phyloP scores from a whole-genome alignment of 2,888 invertebrate species.

The Timandra comae region DNA sequence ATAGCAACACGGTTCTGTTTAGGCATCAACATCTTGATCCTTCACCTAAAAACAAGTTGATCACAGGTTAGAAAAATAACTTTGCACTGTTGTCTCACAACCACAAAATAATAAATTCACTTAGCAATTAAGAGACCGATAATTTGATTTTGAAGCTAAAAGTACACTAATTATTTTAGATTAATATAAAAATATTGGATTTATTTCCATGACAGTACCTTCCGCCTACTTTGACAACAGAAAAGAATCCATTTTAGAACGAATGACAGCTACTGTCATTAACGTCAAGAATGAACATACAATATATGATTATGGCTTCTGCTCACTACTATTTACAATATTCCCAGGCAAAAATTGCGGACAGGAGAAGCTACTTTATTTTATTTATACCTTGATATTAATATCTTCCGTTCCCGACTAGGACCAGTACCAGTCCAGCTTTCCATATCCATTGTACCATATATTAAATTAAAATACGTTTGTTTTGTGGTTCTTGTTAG shows the following conservation, averaged over 20 bases:
- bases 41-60: slow-evolving; percentile 56
- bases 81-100: slow-evolving; percentile 13
- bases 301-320: too few relatives aligned
- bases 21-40: slow-evolving; percentile 98
- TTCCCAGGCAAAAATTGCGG: too few relatives aligned
- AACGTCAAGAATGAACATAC: too few relatives aligned
- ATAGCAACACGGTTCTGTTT: slow-evolving; percentile 97
- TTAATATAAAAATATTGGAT: slow-evolving; percentile 30
- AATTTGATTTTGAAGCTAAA: slow-evolving; percentile 7
- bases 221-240: slow-evolving; percentile 40
- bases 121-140: slow-evolving; percentile 5
- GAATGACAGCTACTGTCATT: slow-evolving; percentile 12
- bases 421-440: too few relatives aligned
- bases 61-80: slow-evolving; percentile 35
- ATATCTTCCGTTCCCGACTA: too few relatives aligned
- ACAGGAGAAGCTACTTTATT: too few relatives aligned
- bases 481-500: too few relatives aligned
- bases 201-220: slow-evolving; percentile 29
- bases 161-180: slow-evolving; percentile 16
- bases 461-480: too few relatives aligned
- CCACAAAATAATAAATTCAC: slow-evolving; percentile 25
- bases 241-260: slow-evolving; percentile 22
- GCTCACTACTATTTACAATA: too few relatives aligned
- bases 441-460: too few relatives aligned
- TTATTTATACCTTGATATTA: too few relatives aligned